phyloP scores from a whole-genome alignment of 2,797 vertebrate species.

The Cygnus olor region DNA sequence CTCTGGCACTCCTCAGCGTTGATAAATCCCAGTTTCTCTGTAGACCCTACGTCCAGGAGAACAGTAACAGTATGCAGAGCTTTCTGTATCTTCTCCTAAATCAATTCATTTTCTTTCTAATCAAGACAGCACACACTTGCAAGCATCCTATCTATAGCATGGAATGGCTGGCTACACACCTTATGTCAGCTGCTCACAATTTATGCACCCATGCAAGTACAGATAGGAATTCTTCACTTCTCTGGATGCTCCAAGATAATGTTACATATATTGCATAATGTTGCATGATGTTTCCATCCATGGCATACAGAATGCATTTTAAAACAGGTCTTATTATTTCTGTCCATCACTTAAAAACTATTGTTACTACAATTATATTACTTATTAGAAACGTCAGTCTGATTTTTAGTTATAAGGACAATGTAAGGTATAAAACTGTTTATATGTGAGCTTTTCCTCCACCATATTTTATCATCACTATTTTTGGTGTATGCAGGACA shows the following conservation, averaged over 20 bases:
- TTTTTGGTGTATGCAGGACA: slow-evolving; percentile 48
- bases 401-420: not conserved
- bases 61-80: not conserved
- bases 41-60: no score
- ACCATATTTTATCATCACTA: slow-evolving; percentile 32
- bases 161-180: not conserved
- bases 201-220: not conserved
- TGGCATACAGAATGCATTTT: not conserved
- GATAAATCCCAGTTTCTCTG: not conserved
- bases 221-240: not conserved
- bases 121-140: not conserved
- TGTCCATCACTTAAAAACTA: no score
- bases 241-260: not conserved
- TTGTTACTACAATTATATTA: not conserved
- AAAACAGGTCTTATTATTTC: not conserved
- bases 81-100: not conserved
- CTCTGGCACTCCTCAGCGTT: not conserved
- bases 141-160: not conserved
- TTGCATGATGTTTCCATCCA: not conserved
- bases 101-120: not conserved
- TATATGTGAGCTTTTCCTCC: not conserved
- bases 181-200: not conserved
- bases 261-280: not conserved
- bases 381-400: not conserved
- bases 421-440: not conserved